phyloP scores from a whole-genome alignment of 2,113 vertebrate genomes.

The Eublepharis macularius region DNA sequence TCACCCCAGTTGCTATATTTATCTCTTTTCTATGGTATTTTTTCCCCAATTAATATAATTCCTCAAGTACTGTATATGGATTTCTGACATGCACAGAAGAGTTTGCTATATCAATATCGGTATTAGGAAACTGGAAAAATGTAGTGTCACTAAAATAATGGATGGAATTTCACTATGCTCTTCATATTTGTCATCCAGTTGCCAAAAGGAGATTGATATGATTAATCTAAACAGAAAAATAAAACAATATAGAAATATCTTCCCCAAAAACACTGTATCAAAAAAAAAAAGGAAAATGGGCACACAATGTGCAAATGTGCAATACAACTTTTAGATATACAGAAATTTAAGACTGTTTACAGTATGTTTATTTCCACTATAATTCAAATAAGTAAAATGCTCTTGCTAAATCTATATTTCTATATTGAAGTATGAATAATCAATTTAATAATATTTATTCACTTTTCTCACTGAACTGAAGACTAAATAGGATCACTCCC shows the following conservation, averaged over 20 bases:
- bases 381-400: background rate
- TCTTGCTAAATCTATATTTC: conserved; percentile 3
- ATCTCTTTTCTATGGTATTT: conserved; percentile 27
- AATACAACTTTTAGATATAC: background rate
- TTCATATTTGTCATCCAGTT: conserved; percentile 47
- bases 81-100: conserved; percentile 19
- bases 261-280: background rate
- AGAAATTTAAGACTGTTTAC: background rate
- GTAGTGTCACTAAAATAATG: conserved; percentile 51
- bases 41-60: conserved; percentile 54
- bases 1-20: conserved; percentile 22
- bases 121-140: conserved; percentile 47
- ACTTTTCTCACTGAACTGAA: background rate
- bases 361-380: conserved; percentile 3
- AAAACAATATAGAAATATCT: background rate
- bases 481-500: background rate
- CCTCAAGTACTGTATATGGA: conserved; percentile 10
- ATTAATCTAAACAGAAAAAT: conserved; percentile 16
- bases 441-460: conserved; percentile 8
- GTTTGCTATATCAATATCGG: background rate
- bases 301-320: background rate
- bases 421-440: background rate
- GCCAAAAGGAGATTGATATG: conserved; percentile 21
- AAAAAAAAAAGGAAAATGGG: background rate
- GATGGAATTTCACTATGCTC: conserved; percentile 13